Evolutionary conservation across 2,888 invertebrate species (phyloP).

Genomic region (Agapostemon virescens): DNA sequence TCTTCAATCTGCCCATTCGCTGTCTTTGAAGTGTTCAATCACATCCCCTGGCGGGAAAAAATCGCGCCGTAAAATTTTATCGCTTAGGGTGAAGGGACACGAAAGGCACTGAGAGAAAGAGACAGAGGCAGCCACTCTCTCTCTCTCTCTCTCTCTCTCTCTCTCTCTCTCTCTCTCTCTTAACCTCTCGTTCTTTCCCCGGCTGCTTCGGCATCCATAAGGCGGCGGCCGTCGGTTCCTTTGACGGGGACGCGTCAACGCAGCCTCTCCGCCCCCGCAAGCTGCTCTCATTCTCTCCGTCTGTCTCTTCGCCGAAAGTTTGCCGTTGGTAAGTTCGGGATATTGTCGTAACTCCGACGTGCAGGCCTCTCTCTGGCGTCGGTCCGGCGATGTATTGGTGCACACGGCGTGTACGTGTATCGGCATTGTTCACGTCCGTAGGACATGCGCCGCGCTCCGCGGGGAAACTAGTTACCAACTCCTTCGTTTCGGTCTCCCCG

Average conservation of each 20-base stretch:
- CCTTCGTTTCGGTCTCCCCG: conserved; percentile 62
- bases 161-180: background rate
- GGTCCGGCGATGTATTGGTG: conserved; percentile 43
- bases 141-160: background rate
- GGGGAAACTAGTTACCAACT: conserved; percentile 72
- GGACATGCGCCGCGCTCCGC: conserved; percentile 60
- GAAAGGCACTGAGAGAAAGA: background rate
- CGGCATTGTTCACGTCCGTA: conserved; percentile 64
- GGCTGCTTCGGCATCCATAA: conserved; percentile 23
- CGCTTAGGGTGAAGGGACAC: background rate
- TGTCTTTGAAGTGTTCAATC: background rate
- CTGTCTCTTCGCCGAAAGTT: conserved; percentile 65
- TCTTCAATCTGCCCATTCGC: background rate
- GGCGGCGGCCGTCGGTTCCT: conserved; percentile 45
- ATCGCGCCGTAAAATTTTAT: background rate
- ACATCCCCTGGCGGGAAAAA: background rate
- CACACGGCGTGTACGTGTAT: conserved; percentile 58
- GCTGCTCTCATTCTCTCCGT: conserved; percentile 51
- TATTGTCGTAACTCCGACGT: conserved; percentile 66
- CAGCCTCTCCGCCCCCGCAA: conserved; percentile 31
- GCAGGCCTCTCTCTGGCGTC: conserved; percentile 31
- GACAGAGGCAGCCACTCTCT: background rate
- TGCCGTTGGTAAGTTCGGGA: conserved; percentile 62
- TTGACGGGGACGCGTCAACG: conserved; percentile 50
- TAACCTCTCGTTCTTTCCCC: background rate